phyloP scores from a whole-genome alignment of 1,140 invertebrate species.

The Drosophila nebulosa region DNA sequence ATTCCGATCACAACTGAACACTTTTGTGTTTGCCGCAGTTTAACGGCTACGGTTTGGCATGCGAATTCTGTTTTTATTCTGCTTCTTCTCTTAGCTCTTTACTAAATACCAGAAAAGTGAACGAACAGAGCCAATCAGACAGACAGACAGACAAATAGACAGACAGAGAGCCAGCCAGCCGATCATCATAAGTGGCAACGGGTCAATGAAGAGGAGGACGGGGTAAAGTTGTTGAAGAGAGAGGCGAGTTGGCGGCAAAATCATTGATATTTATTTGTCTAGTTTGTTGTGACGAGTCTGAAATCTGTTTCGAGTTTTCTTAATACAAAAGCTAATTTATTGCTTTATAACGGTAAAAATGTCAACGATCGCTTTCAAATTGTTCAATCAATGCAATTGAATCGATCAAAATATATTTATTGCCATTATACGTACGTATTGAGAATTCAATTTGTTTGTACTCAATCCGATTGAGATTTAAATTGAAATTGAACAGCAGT shows the following conservation, averaged over 20 bases:
- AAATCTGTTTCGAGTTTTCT: constrained; percentile 8
- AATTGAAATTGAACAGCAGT: neutral
- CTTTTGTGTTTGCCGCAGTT: constrained; percentile 66
- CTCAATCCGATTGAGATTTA: neutral
- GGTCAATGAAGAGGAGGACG: neutral
- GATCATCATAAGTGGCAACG: neutral
- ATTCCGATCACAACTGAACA: constrained; percentile 75
- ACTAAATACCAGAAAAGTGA: constrained; percentile 71
- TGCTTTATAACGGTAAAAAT: constrained; percentile 27
- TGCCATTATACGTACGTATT: neutral
- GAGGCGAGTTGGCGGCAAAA: neutral
- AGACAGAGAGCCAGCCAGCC: too few relatives aligned
- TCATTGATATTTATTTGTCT: neutral
- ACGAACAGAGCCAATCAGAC: constrained; percentile 38
- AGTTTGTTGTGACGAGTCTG: constrained; percentile 1
- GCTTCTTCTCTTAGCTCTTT: neutral
- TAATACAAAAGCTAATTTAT: constrained; percentile 31
- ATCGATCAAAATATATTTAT: neutral
- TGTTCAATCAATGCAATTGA: constrained; percentile 18
- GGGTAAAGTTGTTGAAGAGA: neutral
- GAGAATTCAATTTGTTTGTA: neutral
- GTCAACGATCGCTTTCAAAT: constrained; percentile 34
- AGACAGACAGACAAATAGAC: too few relatives aligned
- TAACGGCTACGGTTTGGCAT: constrained; percentile 59
- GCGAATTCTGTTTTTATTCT: constrained; percentile 52